phyloP scores from a whole-genome alignment of 1,140 invertebrate species.

The Lordiphosa collinella region DNA sequence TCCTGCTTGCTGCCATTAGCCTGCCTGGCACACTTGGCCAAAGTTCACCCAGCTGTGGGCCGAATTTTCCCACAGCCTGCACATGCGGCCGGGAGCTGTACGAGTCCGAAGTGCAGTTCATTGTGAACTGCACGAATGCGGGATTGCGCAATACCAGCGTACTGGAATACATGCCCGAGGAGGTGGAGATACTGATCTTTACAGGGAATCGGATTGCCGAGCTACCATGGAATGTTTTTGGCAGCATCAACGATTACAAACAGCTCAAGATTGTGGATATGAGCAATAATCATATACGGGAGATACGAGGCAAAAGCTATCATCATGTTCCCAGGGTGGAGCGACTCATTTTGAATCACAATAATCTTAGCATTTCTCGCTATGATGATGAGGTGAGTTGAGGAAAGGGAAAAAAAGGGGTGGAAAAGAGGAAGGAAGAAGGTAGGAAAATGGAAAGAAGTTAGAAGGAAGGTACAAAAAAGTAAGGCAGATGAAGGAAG shows the following conservation, averaged over 20 bases:
- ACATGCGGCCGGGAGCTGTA: constrained; percentile 82
- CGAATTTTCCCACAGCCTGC: constrained; percentile 81
- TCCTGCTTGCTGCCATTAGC: constrained; percentile 33
- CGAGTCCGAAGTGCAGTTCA: constrained; percentile 81
- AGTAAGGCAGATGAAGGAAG: too few relatives aligned
- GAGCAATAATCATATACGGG: constrained; percentile 87
- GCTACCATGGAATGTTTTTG: constrained; percentile 88
- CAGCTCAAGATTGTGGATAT: constrained; percentile 87
- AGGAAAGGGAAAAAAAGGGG: too few relatives aligned
- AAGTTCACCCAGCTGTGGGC: constrained; percentile 79
- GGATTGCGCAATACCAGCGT: constrained; percentile 82
- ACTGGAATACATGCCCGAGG: constrained; percentile 83
- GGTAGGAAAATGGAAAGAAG: too few relatives aligned
- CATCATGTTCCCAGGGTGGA: constrained; percentile 87
- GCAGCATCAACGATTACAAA: constrained; percentile 82
- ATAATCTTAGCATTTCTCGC: constrained; percentile 84
- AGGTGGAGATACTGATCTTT: constrained; percentile 87
- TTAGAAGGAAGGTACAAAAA: too few relatives aligned
- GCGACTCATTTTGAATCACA: constrained; percentile 88
- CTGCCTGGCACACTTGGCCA: constrained; percentile 35
- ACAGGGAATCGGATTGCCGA: constrained; percentile 85
- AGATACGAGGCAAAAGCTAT: constrained; percentile 88
- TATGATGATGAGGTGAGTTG: constrained; percentile 79
- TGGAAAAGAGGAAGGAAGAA: too few relatives aligned
- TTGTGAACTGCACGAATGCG: constrained; percentile 88